Evolutionary conservation across 2,797 vertebrate species (phyloP), one percentile per base, ranked within the genome.

Genomic region (Enoplosus armatus): DNA sequence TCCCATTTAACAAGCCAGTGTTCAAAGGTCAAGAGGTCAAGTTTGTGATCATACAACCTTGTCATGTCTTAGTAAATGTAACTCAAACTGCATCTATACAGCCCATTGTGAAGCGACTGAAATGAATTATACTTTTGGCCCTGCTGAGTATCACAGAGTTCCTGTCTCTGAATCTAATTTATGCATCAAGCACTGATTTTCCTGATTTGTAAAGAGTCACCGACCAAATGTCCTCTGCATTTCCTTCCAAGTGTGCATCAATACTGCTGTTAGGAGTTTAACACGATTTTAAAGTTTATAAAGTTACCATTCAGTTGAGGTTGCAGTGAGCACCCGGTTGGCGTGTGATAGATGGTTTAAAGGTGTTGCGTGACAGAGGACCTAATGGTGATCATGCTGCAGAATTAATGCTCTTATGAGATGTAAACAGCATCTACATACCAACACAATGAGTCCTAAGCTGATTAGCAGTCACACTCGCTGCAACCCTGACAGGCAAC

Each of bases 381-480:
- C 24, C 79, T 76, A 66, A 85, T 77, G 41, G 77, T n/a, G 62
- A 86, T 91, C 67, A 85, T 79, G 77, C 82, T 74, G 14, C 56
- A 70, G 85, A 75, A 84, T 85, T 88, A 93, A 90, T 72, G 69
- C 80, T 90, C 90, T 84, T 90, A 85, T 54, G 75, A 70, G 87
- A 84, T 81, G 77, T 87, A 89, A 92, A 91, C 87, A 79, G 76
- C 79, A 79, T 87, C 77, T 72, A 72, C 89, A 85, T 82, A 73
- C 81, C 86, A 85, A 80, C 82, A 91, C 79, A 85, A 63, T 84
- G 75, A 82, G 68, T 18, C 71, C 70, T 88, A 93, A 94, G 86
- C 89, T 85, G 85, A 91, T 94, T 92, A 92, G 16, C 43, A 62
- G 85, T 92, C 89, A 87, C 90, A 91, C 83, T 93, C 59, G 5